Conservation (phyloP, 2,888 invertebrate species). For the Sphinx pinastri region DNA sequence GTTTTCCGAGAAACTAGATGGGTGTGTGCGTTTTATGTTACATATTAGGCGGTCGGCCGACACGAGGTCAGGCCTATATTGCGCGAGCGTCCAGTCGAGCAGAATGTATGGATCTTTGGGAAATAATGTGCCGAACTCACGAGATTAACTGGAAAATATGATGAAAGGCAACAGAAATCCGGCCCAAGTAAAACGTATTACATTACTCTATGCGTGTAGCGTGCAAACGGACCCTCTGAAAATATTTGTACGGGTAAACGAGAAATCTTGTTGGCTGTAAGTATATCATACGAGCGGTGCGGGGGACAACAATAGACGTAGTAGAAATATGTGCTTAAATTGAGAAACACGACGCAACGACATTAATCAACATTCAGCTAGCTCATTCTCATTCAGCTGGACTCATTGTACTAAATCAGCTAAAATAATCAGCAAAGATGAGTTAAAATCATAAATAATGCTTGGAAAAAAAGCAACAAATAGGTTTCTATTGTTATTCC, state of each 20-base stretch:
- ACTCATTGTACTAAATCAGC: neutral
- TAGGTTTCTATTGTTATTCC: neutral
- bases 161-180: constrained; percentile 15
- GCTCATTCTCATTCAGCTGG: neutral
- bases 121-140: constrained; percentile 20
- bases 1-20: constrained; percentile 16
- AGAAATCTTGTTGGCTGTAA: neutral
- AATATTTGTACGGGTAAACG: constrained; percentile 11
- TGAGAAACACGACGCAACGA: too few relatives aligned
- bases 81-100: constrained; percentile 15
- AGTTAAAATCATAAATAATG: neutral
- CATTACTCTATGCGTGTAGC: neutral
- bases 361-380: too few relatives aligned
- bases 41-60: constrained; percentile 12
- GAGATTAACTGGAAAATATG: constrained; percentile 22
- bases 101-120: constrained; percentile 21
- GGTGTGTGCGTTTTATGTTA: constrained; percentile 23
- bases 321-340: too few relatives aligned
- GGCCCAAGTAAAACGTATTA: constrained; percentile 13
- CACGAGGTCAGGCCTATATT: constrained; percentile 14
- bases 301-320: too few relatives aligned
- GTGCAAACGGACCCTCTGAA: neutral
- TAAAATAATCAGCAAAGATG: neutral
- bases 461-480: neutral
- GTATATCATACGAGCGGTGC: too few relatives aligned